Percentiles rank a stretch among this genome's conserved stretches.
These are phyloP conservation scores for Festucalex cinctus DNA, from an alignment of 2,113 vertebrate genomes.

Conservation along the genomic window DNA sequence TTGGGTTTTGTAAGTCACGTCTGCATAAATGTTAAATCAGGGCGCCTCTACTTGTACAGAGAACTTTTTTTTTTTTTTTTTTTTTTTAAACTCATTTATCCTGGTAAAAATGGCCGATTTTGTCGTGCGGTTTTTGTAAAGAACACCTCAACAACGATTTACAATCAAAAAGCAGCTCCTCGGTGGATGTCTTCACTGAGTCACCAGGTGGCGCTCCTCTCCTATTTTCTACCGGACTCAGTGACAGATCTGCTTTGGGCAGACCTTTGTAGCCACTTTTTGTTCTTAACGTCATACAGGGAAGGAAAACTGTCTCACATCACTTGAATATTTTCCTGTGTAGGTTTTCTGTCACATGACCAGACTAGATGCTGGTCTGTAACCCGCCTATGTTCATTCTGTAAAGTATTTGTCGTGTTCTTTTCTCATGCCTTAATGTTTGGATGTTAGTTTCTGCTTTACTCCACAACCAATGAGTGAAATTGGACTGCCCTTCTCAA, in stretches of 20 bases:
- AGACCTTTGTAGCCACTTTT: conserved; percentile 13
- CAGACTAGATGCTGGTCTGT: conserved; percentile 1
- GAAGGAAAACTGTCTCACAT: not conserved
- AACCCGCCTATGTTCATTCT: conserved; percentile 35
- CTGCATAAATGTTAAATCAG: conserved; percentile 27
- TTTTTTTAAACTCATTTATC: not conserved
- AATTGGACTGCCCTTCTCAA: conserved; percentile 46
- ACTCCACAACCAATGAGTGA: conserved; percentile 25
- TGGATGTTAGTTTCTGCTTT: not conserved
- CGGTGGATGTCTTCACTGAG: conserved; percentile 2
- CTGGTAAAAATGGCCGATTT: conserved; percentile 2
- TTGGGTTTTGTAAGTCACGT: conserved; percentile 58
- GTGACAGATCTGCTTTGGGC: not conserved
- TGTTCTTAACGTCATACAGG: not conserved
- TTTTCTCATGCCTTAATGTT: not conserved
- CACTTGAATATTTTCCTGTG: not conserved
- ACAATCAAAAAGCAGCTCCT: conserved; percentile 1
- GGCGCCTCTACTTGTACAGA: conserved; percentile 22
- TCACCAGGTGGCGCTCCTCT: conserved; percentile 58
- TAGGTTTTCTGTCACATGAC: conserved; percentile 9
- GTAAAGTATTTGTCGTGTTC: conserved; percentile 21
- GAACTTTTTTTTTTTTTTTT: not conserved
- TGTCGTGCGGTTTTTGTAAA: conserved; percentile 9
- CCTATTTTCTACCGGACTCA: conserved; percentile 5
- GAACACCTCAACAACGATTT: not conserved